These are phyloP conservation scores for Pollimyrus isidori DNA, from an alignment of 2,113 vertebrate species.

Conservation along the genomic window DNA sequence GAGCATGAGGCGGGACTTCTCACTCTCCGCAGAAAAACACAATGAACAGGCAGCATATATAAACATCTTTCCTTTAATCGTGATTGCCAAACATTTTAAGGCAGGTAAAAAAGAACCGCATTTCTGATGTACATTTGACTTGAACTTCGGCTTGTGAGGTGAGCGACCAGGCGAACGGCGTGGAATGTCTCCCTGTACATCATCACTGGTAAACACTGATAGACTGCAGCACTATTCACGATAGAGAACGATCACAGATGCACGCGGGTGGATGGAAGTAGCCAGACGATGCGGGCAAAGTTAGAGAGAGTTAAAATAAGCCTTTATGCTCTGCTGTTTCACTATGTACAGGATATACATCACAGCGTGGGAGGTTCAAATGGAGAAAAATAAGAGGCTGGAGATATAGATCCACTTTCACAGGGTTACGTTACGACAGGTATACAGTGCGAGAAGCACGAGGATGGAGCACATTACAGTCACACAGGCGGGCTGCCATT, in stretches of 20 bases:
- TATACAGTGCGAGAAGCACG: constrained; percentile 65
- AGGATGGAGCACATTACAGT: constrained; percentile 75
- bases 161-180: constrained; percentile 82
- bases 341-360: constrained; percentile 95
- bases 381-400: constrained; percentile 72
- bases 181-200: constrained; percentile 80
- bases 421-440: constrained; percentile 90
- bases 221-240: constrained; percentile 93
- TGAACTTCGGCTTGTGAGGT: constrained; percentile 59
- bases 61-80: constrained; percentile 77
- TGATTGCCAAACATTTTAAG: constrained; percentile 99
- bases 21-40: constrained; percentile 35
- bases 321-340: constrained; percentile 75
- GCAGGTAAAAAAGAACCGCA: constrained; percentile 94
- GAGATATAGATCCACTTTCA: constrained; percentile 79
- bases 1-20: neutral
- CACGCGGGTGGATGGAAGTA: constrained; percentile 76
- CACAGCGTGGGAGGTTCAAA: constrained; percentile 66
- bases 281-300: constrained; percentile 74
- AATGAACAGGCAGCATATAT: constrained; percentile 53
- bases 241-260: constrained; percentile 87
- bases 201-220: constrained; percentile 90
- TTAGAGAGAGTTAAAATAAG: constrained; percentile 77
- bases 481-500: constrained; percentile 72
- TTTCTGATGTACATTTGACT: constrained; percentile 78